These are phyloP conservation scores for Odobenus rosmarus DNA, from an alignment of 2,113 vertebrate species.

Conservation along the genomic window DNA sequence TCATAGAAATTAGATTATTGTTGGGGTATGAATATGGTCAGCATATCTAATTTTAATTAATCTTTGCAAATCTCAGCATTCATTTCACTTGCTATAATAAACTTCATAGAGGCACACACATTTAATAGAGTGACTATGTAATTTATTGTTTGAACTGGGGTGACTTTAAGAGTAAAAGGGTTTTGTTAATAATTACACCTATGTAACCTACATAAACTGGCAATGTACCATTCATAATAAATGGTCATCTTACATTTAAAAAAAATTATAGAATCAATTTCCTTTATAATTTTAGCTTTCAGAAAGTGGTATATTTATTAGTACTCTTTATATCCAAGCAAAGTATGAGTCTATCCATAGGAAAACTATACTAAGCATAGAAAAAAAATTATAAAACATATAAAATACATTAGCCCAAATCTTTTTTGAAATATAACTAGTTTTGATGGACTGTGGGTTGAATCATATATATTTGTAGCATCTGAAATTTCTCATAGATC, in stretches of 20 bases:
- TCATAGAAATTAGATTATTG: not conserved
- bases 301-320: not conserved
- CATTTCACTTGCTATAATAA: not conserved
- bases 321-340: not conserved
- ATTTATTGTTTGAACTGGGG: not conserved
- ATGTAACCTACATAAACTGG: not conserved
- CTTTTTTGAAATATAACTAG: not conserved
- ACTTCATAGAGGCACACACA: not conserved
- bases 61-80: not conserved
- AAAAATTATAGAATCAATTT: not conserved
- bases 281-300: not conserved
- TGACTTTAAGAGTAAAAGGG: not conserved
- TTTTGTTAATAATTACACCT: not conserved
- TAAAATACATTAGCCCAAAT: not conserved
- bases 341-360: not conserved
- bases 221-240: not conserved
- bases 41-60: not conserved
- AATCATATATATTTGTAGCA: not conserved
- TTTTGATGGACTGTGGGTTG: not conserved
- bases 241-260: not conserved
- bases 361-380: not conserved
- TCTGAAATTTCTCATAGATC: not conserved
- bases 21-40: not conserved
- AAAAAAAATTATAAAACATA: not conserved
- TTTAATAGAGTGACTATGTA: not conserved